Base-by-base conservation (phyloP, 2,888 invertebrate genomes). In the Neria commutata region DNA sequence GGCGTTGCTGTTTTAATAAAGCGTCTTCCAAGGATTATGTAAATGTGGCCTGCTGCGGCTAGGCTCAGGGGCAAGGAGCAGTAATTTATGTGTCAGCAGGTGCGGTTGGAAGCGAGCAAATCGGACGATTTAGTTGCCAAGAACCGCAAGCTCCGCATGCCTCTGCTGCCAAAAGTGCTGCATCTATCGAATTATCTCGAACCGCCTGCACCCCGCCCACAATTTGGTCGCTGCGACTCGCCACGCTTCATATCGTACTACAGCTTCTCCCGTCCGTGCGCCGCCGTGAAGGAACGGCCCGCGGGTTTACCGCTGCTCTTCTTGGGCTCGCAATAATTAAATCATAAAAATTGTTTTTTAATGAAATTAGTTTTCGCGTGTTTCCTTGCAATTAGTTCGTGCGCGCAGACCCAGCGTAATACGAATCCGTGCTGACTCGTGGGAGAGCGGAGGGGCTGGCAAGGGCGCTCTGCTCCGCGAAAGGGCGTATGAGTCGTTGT, bases 11-110 rank as follows among this genome's bases (percentile, higher is more conserved):
- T 66, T 72, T 69, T 72, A 72, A 72, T 72, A 71, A 71, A 71
- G 72, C 72, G 69, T 70, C 71, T 72, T 71, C 72, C 71, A 70
- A 71, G 71, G 72, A 72, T 72, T 72, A 72, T 72, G 71, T 70
- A 72, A 72, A 72, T 72, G 70, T 69, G 72, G 70, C 71, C 72
- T 70, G 19, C 5, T 19, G 14, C 42, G n/a, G n/a, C n/a, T n/a
- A n/a, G n/a, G n/a, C n/a, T n/a, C n/a, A n/a, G n/a, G n/a, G n/a
- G n/a, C n/a, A n/a, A n/a, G 71, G 69, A 71, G 70, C 72, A 72
- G 72, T 73, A 73, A 73, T 73, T 73, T 73, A 73, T 73, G 71
- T 71, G 19, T 33, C 53, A 48, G 46, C 60, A 60, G 60, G 60
- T 60, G 60, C 24, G 21, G 19, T 6, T 19, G 10, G 19, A 42